These are phyloP conservation scores for Pangasius krempfi DNA, from an alignment of 2,797 vertebrate genomes.

Conservation along the genomic window DNA sequence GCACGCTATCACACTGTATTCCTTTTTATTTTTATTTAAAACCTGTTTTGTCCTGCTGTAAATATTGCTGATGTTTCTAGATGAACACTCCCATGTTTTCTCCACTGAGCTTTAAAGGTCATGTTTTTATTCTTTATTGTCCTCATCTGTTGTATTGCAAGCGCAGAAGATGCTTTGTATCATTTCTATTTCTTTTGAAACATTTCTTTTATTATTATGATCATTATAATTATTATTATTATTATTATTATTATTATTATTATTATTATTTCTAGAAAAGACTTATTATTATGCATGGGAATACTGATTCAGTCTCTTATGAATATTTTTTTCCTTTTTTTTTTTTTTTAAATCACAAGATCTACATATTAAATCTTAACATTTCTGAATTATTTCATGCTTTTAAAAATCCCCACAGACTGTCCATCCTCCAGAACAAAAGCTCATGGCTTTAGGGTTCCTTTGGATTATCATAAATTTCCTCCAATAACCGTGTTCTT, in stretches of 20 bases:
- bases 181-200: not conserved
- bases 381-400: not conserved
- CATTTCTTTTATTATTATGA: not conserved
- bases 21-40: not conserved
- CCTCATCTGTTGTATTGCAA: not conserved
- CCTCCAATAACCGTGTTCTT: not conserved
- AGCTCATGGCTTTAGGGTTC: not conserved
- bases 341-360: not conserved
- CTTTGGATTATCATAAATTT: not conserved
- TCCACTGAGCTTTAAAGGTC: not conserved
- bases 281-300: not conserved
- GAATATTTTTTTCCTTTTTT: not conserved
- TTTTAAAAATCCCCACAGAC: not conserved
- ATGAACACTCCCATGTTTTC: too few species aligned
- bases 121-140: not conserved
- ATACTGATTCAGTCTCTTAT: not conserved
- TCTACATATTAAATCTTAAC: not conserved
- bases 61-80: not conserved
- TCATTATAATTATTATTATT: not conserved
- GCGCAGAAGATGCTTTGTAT: not conserved
- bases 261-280: not conserved
- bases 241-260: not conserved
- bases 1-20: not conserved
- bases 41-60: not conserved
- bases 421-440: not conserved